Conservation (phyloP, 2,113 vertebrate species). For the Taxidea taxus region DNA sequence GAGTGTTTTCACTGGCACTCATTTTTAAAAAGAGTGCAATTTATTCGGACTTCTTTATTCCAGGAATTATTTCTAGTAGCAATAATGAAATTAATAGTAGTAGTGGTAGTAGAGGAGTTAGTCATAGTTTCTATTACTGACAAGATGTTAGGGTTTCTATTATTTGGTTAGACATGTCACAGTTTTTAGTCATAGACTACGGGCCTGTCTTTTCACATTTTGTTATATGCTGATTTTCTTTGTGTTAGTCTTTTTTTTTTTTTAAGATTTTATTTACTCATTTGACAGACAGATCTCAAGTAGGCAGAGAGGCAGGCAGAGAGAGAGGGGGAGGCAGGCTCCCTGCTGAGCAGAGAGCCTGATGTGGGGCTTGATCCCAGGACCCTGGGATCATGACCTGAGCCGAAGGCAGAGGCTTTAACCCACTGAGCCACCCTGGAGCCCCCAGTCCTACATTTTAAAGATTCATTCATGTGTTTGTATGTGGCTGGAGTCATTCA, state of each 20-base stretch:
- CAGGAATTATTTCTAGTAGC: neutral
- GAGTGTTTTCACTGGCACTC: neutral
- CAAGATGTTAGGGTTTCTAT: neutral
- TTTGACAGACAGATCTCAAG: no score
- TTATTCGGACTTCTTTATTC: neutral
- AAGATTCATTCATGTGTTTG: neutral
- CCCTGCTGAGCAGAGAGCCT: no score
- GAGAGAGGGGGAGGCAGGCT: no score
- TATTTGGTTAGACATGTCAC: neutral
- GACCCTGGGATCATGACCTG: no score
- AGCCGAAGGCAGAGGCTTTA: no score
- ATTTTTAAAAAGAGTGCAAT: neutral
- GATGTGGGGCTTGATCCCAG: no score
- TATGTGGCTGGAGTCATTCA: neutral
- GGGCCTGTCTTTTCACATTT: neutral
- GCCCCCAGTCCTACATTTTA: neutral
- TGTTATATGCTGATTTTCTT: neutral
- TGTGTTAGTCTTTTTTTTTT: neutral
- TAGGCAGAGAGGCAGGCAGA: no score
- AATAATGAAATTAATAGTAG: neutral
- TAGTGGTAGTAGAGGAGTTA: neutral
- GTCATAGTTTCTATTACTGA: neutral
- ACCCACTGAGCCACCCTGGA: no score
- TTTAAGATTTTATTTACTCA: no score
- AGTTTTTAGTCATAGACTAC: neutral